phyloP scores from a whole-genome alignment of 1,140 invertebrate genomes.

The Drosophila ercepeae region DNA sequence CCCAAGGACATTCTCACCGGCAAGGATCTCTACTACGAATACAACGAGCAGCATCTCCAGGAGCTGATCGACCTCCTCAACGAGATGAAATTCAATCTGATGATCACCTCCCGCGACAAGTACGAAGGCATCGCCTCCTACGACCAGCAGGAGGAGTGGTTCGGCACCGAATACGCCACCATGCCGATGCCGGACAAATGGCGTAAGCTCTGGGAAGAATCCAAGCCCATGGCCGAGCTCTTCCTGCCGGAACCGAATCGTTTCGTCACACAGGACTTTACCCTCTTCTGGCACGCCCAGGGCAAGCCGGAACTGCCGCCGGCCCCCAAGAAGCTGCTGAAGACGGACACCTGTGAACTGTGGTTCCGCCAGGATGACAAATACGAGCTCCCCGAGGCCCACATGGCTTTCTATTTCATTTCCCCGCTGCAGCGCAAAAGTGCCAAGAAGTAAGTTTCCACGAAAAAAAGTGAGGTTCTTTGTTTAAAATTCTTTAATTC shows the following conservation, averaged over 20 bases:
- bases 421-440: constrained; percentile 87
- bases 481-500: too few relatives aligned
- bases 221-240: constrained; percentile 86
- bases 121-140: constrained; percentile 85
- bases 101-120: constrained; percentile 87
- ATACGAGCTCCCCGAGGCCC: constrained; percentile 92
- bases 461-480: too few relatives aligned
- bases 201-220: constrained; percentile 86
- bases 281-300: constrained; percentile 85
- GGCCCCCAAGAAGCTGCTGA: constrained; percentile 88
- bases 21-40: constrained; percentile 90
- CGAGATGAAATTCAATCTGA: constrained; percentile 90
- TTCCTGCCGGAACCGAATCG: constrained; percentile 91
- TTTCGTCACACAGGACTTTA: constrained; percentile 93
- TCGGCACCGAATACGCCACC: constrained; percentile 78
- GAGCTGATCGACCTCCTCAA: constrained; percentile 88
- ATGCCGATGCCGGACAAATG: constrained; percentile 86
- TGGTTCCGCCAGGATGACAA: constrained; percentile 95
- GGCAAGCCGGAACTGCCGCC: constrained; percentile 67
- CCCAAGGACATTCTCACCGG: constrained; percentile 92
- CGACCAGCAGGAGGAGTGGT: constrained; percentile 88
- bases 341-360: constrained; percentile 87
- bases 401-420: constrained; percentile 90
- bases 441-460: constrained; percentile 86
- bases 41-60: constrained; percentile 88